Base-by-base conservation (phyloP, 2,797 vertebrate genomes). In the Muscicapa striata region DNA sequence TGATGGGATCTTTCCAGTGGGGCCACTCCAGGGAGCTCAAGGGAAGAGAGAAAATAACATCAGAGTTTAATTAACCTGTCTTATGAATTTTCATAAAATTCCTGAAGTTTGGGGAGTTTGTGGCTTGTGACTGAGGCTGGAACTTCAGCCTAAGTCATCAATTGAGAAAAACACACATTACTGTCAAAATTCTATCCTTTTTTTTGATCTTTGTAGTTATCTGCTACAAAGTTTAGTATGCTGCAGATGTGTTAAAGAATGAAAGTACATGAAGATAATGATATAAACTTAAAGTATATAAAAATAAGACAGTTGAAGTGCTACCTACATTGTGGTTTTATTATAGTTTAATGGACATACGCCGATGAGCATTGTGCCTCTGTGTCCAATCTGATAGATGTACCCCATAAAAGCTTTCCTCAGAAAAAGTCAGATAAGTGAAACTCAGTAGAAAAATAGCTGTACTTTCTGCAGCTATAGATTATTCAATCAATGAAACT, bases 401-500 rank as follows among this genome's bases (percentile, higher is more conserved):
- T 70, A 79, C 70, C 80, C 80, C 66, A 94, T 97, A 94, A 96
- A 97, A 90, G n/a, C 67, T 82, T 91, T 89, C 80, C 77, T 90
- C 67, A 75, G 83, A 96, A 93, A 93, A 94, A 96, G 94, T 93
- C 93, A 94, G 89, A 91, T 94, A 95, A 94, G 89, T 94, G 87
- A 94, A 95, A 95, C 80, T 86, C 18, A 1, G 93, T 94, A 94
- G 94, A 96, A 95, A 94, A 97, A 92, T 96, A 86, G 80, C 92
- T 86, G 70, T 93, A 80, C 87, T 91, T 95, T 95, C 84, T 95
- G 86, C 84, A 92, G 90, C 78, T 95, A 96, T 96, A 91, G 91
- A 95, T 94, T 95, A 95, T 93, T 90, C 94, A 95, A 96, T 95
- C 94, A 95, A 79, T 95, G 89, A 91, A 92, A 82, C 83, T 93